Base-by-base conservation (phyloP, 1,140 invertebrate genomes). In the Formica selysi region DNA sequence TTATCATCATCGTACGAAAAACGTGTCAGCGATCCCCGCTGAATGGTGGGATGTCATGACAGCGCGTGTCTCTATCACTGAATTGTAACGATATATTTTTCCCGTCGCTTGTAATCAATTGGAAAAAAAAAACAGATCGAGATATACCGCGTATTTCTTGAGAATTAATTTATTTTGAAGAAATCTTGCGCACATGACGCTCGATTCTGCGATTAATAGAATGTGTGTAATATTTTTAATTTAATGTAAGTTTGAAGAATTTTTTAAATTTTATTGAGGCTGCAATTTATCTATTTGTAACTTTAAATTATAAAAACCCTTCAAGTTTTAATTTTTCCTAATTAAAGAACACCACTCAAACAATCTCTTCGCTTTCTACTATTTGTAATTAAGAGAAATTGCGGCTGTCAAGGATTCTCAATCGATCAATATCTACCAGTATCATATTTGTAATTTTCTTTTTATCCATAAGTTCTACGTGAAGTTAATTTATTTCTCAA, bases 1-100 rank as follows among this genome's bases (percentile, higher is more conserved):
- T 48, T 64, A 80, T 83, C 68, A 83, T 83, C 68, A 83, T 83
- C 36, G 79, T 54, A 32, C 51, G 67, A 83, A 83, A 83, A 83
- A 80, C 64, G n/a, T 80, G 36, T 70, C 36, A 38, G 68, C 41
- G 22, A 19, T 6, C 38, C 68, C 13, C 13, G 38, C 36, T 48
- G 68, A 74, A 83, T 83, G 26, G 13, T 10, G 48, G 67, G 19
- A 16, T 16, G n/a, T 44, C 54, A 41, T 19, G 76, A 26, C 13
- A 29, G 64, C 44, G 38, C 54, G 36, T 26, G 38, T 29, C 54
- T 51, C 16, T 38, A 48, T 68, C 48, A 6, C n/a, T 2, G 16
- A 51, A 70, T 80, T 80, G 41, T 54, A 44, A 54, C 48, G 48
- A 29, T 57, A 38, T 10, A 29, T 10, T 36, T 36, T 38, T 16